These are phyloP conservation scores for Petroica traversi DNA, from an alignment of 2,113 vertebrate species.

Conservation along the genomic window DNA sequence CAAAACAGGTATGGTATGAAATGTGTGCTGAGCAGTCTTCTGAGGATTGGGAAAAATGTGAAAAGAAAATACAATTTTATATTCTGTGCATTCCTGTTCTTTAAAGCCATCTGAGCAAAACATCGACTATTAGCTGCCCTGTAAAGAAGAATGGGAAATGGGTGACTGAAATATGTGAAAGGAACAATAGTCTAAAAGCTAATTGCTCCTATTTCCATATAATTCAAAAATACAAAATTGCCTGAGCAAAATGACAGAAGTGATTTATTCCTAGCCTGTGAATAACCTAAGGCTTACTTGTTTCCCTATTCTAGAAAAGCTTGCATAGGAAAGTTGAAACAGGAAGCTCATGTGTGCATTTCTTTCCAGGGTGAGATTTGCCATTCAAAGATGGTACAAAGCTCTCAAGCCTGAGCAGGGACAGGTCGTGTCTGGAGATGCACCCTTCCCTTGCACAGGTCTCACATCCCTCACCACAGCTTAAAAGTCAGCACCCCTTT, in stretches of 20 bases:
- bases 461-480: background rate
- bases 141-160: background rate
- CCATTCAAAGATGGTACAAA: background rate
- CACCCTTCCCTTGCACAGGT: background rate
- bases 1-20: background rate
- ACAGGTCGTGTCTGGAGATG: background rate
- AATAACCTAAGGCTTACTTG: background rate
- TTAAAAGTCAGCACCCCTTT: background rate
- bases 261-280: background rate
- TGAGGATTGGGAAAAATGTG: background rate
- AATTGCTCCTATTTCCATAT: conserved; percentile 13
- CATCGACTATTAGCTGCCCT: background rate
- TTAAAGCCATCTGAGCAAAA: background rate
- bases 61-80: background rate
- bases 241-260: background rate
- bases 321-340: background rate
- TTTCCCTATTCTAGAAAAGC: background rate
- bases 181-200: background rate
- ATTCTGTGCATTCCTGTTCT: background rate
- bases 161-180: background rate
- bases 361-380: background rate
- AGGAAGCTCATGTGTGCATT: background rate
- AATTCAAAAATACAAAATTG: conserved; percentile 12
- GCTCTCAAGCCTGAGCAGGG: background rate
- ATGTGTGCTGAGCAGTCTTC: background rate